Percentiles rank a stretch among this genome's conserved stretches.
Evolutionary conservation across 1,140 invertebrate genomes (phyloP).

Genomic region (Drosophila nigrodunni): DNA sequence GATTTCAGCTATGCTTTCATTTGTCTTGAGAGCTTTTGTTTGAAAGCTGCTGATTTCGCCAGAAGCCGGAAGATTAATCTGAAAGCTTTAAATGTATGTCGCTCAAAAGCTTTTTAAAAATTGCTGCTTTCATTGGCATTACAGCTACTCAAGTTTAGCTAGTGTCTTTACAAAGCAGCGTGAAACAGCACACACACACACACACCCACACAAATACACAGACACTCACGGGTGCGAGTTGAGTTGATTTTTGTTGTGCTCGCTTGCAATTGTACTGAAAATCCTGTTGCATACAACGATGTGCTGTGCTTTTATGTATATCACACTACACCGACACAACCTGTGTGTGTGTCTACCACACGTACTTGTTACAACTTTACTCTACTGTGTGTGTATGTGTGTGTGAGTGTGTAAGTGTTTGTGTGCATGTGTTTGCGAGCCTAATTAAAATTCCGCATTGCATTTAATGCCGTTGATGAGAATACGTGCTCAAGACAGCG

Average conservation of each 20-base stretch:
- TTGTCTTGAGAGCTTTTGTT: too few species aligned
- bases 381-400: slow-evolving; percentile 9
- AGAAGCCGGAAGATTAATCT: too few species aligned
- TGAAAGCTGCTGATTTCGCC: too few species aligned
- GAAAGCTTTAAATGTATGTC: too few species aligned
- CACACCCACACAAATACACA: neutral
- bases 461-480: slow-evolving; percentile 79
- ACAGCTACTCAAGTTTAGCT: neutral
- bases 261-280: slow-evolving; percentile 39
- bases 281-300: slow-evolving; percentile 44
- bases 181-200: neutral
- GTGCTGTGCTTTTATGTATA: neutral
- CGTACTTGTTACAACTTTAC: slow-evolving; percentile 14
- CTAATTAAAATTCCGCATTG: slow-evolving; percentile 82
- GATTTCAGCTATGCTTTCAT: too few species aligned
- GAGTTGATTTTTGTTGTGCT: slow-evolving; percentile 13
- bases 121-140: neutral
- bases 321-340: neutral
- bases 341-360: neutral
- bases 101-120: too few species aligned
- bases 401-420: slow-evolving; percentile 18
- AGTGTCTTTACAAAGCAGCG: neutral
- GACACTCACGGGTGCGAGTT: neutral
- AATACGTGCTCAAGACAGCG: slow-evolving; percentile 78
- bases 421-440: slow-evolving; percentile 43